Evolutionary conservation across 2,888 invertebrate genomes (phyloP), one percentile per base, ranked within the genome.

Genomic region (Hermaeophaga mercurialis): DNA sequence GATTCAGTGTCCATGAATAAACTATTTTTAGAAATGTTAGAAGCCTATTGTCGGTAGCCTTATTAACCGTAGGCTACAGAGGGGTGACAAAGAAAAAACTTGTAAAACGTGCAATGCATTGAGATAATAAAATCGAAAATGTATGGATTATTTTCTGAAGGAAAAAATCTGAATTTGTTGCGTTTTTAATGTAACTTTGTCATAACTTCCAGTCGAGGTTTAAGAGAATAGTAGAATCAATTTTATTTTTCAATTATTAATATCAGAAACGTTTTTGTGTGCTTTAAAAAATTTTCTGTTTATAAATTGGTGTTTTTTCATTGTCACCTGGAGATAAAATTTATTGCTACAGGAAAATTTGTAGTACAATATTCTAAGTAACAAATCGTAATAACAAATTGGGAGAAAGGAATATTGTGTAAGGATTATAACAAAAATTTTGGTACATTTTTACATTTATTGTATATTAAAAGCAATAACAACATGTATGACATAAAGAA

Each of bases 21-120:
- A 79, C 85, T 97, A 49, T 96, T 97, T 80, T 85, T 94, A 43
- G 96, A 96, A 82, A 96, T 96, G 96, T 83, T 96, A 58, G 96
- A 96, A 77, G 88, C 91, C 1, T 86, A 84, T 61, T 78, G 83
- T 65, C 84, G 85, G 82, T 85, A 85, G 76, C 76, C 73, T 49
- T 45, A 11, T 48, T 60, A 54, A 53, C 18, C 31, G 18, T 11
- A 17, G 11, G 14, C 18, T 41, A 26, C 34, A 31, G 33, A 17
- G 26, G 15, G 33, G 22, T 38, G 39, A 18, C 22, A 39, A 28
- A 3, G 9, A 54, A 34, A 45, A 36, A 26, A 26, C 9, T 26
- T 8, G 26, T 9, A 9, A 9, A 26, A 7, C 9, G 26, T 26
- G 26, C 26, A 26, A 26, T 26, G 22, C 26, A 26, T 2, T 26